phyloP scores from a whole-genome alignment of 2,113 vertebrate genomes.

The Calidris pugnax region DNA sequence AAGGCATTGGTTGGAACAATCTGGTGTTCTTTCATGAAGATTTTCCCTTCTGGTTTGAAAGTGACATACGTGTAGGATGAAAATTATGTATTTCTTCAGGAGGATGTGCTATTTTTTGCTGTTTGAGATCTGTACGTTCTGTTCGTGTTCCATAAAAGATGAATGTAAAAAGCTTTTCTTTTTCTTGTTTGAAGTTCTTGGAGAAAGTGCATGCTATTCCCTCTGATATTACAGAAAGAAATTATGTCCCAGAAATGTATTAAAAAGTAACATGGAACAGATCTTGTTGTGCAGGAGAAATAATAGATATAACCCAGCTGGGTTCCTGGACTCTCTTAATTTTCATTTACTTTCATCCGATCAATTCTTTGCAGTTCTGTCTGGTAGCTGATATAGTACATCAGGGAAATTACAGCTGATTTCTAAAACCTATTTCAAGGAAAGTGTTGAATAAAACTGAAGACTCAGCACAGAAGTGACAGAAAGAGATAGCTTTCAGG shows the following conservation, averaged over 20 bases:
- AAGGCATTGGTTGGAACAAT: background rate
- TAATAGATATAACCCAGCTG: background rate
- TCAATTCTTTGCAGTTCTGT: slow-evolving; percentile 14
- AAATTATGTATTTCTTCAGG: slow-evolving; percentile 42
- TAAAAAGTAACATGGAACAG: slow-evolving; percentile 15
- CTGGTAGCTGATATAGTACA: slow-evolving; percentile 12
- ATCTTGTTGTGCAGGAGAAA: slow-evolving; percentile 22
- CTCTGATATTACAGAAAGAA: background rate
- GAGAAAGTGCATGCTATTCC: background rate
- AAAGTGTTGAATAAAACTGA: background rate
- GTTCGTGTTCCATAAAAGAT: slow-evolving; percentile 35
- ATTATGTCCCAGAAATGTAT: background rate
- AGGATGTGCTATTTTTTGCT: slow-evolving; percentile 2
- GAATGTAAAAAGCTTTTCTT: background rate
- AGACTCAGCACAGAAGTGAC: background rate
- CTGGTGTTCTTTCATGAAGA: slow-evolving; percentile 7
- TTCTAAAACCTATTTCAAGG: slow-evolving; percentile 22
- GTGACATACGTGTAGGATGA: slow-evolving; percentile 37
- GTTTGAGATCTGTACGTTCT: slow-evolving; percentile 27
- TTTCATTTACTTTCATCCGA: background rate
- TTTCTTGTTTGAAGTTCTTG: background rate
- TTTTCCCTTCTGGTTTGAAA: slow-evolving; percentile 24
- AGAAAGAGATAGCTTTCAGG: background rate
- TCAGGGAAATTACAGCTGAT: slow-evolving; percentile 38
- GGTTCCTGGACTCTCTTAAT: background rate